Conservation (phyloP, 2,888 invertebrate species). For the Gymnosoma rotundatum region DNA sequence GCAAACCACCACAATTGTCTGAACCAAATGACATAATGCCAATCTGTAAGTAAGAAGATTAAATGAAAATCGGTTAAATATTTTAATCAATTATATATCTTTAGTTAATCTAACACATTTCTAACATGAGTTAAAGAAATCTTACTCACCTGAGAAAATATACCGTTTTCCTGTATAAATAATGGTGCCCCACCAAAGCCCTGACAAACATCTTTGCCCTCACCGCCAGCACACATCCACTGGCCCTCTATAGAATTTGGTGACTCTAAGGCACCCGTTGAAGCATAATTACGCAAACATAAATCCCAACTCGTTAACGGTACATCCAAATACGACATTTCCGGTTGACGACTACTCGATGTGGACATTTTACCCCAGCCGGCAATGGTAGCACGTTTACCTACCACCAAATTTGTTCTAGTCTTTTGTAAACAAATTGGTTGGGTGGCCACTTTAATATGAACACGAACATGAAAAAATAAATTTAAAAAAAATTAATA, state of each 20-base stretch:
- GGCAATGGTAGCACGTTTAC: constrained; percentile 81
- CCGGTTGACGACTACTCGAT: constrained; percentile 82
- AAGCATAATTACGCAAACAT: constrained; percentile 87
- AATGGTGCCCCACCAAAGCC: constrained; percentile 91
- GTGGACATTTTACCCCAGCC: constrained; percentile 87
- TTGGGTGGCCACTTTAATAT: constrained; percentile 87
- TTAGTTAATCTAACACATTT: too few relatives aligned
- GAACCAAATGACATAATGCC: constrained; percentile 92
- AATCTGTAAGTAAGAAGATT: constrained; percentile 83
- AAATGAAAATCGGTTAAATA: not conserved
- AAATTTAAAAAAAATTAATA: constrained; percentile 25
- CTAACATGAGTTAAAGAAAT: too few relatives aligned
- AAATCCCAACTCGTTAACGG: constrained; percentile 86
- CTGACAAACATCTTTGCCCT: constrained; percentile 89
- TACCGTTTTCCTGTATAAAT: constrained; percentile 85
- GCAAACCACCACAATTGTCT: constrained; percentile 88
- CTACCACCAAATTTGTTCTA: constrained; percentile 81
- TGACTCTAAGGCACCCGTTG: constrained; percentile 84
- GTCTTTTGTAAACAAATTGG: constrained; percentile 86
- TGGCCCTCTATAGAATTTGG: constrained; percentile 84
- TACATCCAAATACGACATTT: constrained; percentile 87
- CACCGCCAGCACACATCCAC: constrained; percentile 89
- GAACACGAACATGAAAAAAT: constrained; percentile 9
- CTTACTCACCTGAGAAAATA: constrained; percentile 85
- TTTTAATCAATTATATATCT: too few relatives aligned